Base-by-base conservation (phyloP, 2,888 invertebrate species). In the Plagodis pulveraria region DNA sequence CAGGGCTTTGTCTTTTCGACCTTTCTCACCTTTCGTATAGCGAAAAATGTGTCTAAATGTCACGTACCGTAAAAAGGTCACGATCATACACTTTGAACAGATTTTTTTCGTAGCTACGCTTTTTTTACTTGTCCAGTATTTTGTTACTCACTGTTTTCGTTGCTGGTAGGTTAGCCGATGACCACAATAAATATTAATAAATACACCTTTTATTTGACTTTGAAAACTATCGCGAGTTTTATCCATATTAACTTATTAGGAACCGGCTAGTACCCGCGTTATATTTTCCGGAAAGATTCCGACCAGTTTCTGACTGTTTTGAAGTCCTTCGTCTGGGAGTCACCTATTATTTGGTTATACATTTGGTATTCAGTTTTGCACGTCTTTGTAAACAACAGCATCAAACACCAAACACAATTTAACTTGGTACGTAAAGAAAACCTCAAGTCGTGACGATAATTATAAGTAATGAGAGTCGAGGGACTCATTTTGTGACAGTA, bases 331-430 rank as follows among this genome's bases (percentile, higher is more conserved):
- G n/a, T n/a, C n/a, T n/a, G n/a, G n/a, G n/a, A n/a, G n/a, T 22
- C 40, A 40, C 38, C 46, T 46, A 46, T 43, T 33, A 46, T 33
- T 12, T 0, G 45, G n/a, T n/a, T n/a, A n/a, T n/a, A 44, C n/a
- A n/a, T 45, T 45, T 47, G 9, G 8, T 22, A 7, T 46, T 6
- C 11, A 34, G 56, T 50, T 48, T 36, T 49, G 56, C 43, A 22
- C 50, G 58, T 61, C 71, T 73, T 76, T 69, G 53, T 69, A 69
- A 70, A 71, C 64, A 62, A 58, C 61, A 50, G 11, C 47, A 69
- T 71, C 71, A 76, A 70, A 76, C 69, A 70, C 67, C 68, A 63
- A 70, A 72, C 69, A 71, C 73, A 79, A 78, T 78, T 74, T 77
- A 79, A 78, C 73, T 79, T 79, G 64, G 72, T 56, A 60, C 66